Evolutionary conservation across 2,888 invertebrate species (phyloP), one percentile per base, ranked within the genome.

Genomic region (Nasonia oneida): DNA sequence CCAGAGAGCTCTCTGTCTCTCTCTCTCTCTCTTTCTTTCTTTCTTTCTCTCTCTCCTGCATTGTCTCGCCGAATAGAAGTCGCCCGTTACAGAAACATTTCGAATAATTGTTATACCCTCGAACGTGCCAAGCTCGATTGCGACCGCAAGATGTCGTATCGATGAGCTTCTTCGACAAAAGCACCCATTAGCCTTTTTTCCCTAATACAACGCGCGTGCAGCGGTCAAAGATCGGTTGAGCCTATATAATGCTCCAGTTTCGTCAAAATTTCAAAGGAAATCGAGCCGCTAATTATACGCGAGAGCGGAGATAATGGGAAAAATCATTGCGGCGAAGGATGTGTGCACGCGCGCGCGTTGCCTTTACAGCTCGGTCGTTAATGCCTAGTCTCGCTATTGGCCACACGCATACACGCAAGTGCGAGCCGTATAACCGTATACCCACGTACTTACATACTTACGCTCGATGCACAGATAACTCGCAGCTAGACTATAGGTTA

Each of bases 381-480:
- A 83, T 79, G 82, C 74, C 75, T 50, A 57, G 57, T 78, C 81
- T 14, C 33, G 71, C 71, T 81, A 81, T 81, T 71, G 81, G 73
- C 73, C 42, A 42, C 61, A 37, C 10, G 47, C 61, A 74, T 42
- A 57, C 64, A 37, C 71, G 42, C 75, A 33, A 42, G 67, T 82
- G 77, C 73, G 83, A 57, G 29, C 71, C 39, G 70, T 37, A 73
- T 37, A 39, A 81, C 79, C 75, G 81, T 76, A 87, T 81, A 87
- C 76, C 82, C 83, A 83, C 71, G 86, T 87, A 82, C 85, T 87
- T 89, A 90, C 89, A 88, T 89, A 89, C 90, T 90, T 89, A 90
- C 88, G 89, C 88, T 81, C 89, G 91, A 90, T 91, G 90, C 90
- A 88, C 90, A 90, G 91, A 91, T 91, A 91, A 90, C 90, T 90